Evolutionary conservation across 2,113 vertebrate genomes (phyloP).

Genomic region (Sinocyclocheilus maitianheensis): DNA sequence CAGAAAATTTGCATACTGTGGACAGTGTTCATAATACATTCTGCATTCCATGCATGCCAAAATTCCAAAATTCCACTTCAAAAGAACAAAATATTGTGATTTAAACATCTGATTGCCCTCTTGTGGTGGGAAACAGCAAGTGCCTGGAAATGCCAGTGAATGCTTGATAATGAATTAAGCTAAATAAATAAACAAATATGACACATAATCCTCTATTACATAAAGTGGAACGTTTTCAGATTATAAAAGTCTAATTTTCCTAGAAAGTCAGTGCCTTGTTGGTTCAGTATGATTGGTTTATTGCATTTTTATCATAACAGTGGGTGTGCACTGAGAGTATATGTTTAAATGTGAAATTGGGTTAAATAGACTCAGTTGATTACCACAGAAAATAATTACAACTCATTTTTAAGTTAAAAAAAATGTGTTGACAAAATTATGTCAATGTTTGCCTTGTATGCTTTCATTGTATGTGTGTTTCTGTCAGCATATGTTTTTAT

Average conservation of each 20-base stretch:
- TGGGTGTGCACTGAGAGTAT: neutral
- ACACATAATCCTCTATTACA: neutral
- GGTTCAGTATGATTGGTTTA: neutral
- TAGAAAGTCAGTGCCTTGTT: neutral
- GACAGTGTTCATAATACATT: neutral
- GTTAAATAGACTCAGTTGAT: neutral
- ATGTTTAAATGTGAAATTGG: neutral
- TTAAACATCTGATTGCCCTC: neutral
- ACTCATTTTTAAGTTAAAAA: neutral
- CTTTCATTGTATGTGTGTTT: neutral
- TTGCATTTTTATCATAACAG: neutral
- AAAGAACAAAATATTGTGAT: neutral
- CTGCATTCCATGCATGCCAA: neutral
- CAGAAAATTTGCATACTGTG: slow-evolving; percentile 42
- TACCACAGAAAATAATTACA: neutral
- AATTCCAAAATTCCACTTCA: neutral
- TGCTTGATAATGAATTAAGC: neutral
- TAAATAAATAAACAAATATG: neutral
- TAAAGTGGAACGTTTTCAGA: neutral
- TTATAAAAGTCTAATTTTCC: neutral
- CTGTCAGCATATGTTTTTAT: neutral
- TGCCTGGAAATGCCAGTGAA: neutral
- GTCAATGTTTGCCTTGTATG: neutral
- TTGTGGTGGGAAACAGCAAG: neutral
- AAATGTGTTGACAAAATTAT: neutral